Evolutionary conservation across 2,888 invertebrate genomes (phyloP), one percentile per base, ranked within the genome.

Genomic region (Agonopterix alstromeriana): DNA sequence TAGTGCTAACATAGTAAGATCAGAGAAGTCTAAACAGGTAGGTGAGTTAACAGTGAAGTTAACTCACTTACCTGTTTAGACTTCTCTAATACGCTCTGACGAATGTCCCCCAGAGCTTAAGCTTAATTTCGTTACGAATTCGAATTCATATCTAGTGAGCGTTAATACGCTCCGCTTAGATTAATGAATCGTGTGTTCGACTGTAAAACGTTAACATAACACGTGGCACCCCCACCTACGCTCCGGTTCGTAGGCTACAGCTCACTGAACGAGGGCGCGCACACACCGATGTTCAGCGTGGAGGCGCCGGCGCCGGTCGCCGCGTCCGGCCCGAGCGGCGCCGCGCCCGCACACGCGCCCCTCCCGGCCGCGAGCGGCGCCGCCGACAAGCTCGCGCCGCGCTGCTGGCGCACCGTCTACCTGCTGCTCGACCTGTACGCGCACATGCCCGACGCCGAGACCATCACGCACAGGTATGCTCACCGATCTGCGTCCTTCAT

Each of bases 331-430:
- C 48, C 57, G 49, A 43, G 50, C 49, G 27, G 53, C 51, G 44
- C 48, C 53, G 47, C 45, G 10, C 44, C 36, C 10, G 38, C 52
- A 9, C 44, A 35, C n/a, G 36, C 52, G 49, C 53, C 54, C 35
- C 42, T 45, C 0, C 54, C 42, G 10, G 63, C 49, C 46, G 42
- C 49, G 43, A 47, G 57, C 42, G 55, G 60, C 10, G 60, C 56
- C 41, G 71, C 70, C 60, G 70, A 61, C 67, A 70, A 67, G 63
- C 70, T 90, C 56, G 92, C 92, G 2, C 96, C 96, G 9, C 92
- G 95, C 61, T 98, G 98, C 72, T 98, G 98, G 98, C 94, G 96
- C 70, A 98, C 97, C 0, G 94, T 98, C 58, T 97, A 97, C 76
- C 94, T 97, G 75, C 90, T 98, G 53, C 85, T 98, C 48, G 97